Evolutionary conservation across 2,797 vertebrate species (phyloP), one percentile per base, ranked within the genome.

Genomic region (Dallia pectoralis): DNA sequence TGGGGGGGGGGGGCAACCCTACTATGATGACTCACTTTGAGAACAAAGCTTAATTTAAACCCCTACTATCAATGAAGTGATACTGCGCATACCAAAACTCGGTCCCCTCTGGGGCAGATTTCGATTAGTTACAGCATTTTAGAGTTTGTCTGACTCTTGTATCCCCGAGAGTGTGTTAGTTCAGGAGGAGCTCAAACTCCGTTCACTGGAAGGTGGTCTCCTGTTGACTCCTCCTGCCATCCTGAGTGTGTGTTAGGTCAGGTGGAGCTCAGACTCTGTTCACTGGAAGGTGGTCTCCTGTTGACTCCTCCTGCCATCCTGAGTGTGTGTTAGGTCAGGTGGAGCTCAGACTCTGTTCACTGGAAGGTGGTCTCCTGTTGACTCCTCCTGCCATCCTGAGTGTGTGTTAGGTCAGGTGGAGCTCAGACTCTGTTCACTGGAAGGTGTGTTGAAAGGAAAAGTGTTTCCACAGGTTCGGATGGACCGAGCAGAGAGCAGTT

Each of bases 91-190:
- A 25, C n/a, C 5, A 53, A 36, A n/a, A 48, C 36, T 36, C 12
- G 15, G 18, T 48, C 53, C 62, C 53, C 69, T 47, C 32, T 67
- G 30, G 53, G 53, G 16, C 33, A n/a, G 29, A 68, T 18, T 40
- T 30, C 65, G 33, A 71, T 73, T 69, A 48, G 70, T 63, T 74
- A 67, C 51, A 33, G 75, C 67, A 51, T 47, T 67, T 70, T 70
- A 62, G 14, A 30, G 9, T 44, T 19, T 33, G 67, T 72, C 27
- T 74, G 49, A 61, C 65, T 53, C 29, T 56, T 51, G 48, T 62
- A 67, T 40, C 70, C 27, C 62, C 19, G 22, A 63, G 27, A 70
- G 56, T 4, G 22, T 25, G 25, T 25, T 22, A 19, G 71, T 51
- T 79, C 75, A 77, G 19, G 51, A 30, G 6, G 22, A 16, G 78